Evolutionary conservation across 1,140 invertebrate genomes (phyloP), one percentile per base, ranked within the genome.

Genomic region (Camponotus pennsylvanicus): DNA sequence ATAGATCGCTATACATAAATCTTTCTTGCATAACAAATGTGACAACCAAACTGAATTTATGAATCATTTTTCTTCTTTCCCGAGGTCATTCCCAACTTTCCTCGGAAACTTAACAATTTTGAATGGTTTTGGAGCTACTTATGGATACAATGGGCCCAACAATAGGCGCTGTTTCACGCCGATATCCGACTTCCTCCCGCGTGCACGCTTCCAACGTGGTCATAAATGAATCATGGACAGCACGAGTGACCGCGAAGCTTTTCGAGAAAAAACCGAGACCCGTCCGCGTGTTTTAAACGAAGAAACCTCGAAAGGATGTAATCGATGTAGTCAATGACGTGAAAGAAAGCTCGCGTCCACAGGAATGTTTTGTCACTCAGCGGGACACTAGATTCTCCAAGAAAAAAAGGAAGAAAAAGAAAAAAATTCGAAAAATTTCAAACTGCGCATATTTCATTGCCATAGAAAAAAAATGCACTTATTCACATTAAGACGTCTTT

Each of bases 151-250:
- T 93, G 40, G 67, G 34, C 3, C 57, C 45, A 82, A 95, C 93
- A 94, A 95, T 91, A 88, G 84, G 15, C 52, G 66, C 88, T 84
- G 92, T 94, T 94, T 94, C 90, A 92, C 87, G 88, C 83, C 86
- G 85, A 91, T 89, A 93, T 92, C 84, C 89, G 93, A 85, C 91
- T 88, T 77, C 88, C 91, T 92, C 82, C 88, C 52, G 89, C 89
- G 90, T 71, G 90, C 78, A 86, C 67, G 18, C 87, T 93, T 92
- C 92, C 92, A 92, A 90, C 85, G 83, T 52, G 18, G 73, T 79
- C 77, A 85, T 94, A 93, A 94, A 93, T 91, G 92, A 90, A 93
- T 94, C 87, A 93, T 93, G 86, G 88, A 88, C 63, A 89, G 78
- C 88, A 91, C 55, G 90, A 89, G 85, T 70, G 82, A 70, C 34